Base-by-base conservation (phyloP, 2,888 invertebrate genomes). In the Cephus pygmeus region DNA sequence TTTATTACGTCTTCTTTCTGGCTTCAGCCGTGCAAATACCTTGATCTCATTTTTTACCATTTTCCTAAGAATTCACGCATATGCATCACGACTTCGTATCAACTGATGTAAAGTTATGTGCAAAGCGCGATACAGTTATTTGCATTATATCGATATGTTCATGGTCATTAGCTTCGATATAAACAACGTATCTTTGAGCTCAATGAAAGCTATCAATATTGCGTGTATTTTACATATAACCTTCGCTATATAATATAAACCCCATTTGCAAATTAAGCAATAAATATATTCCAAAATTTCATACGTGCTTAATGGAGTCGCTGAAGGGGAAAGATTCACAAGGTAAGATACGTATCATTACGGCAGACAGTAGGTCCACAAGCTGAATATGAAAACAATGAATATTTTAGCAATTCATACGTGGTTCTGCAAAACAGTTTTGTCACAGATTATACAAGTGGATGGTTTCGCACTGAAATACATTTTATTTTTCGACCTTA, bases 11-110 rank as follows among this genome's bases (percentile, higher is more conserved):
- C 77, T 79, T 35, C 76, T 79, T 75, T 85, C 85, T 23, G 86
- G 88, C 82, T 90, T 92, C n/a, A 92, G 76, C 79, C 92, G 88
- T 4, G 92, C 92, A 80, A 89, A 92, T 9, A 92, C 91, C 88
- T 91, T 92, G 78, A 92, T 92, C 33, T 89, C 84, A 82, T 91
- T 91, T 81, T 89, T 90, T 34, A 91, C 91, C 92, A 92, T 92
- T 80, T 83, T 86, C 33, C 33, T 34, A 31, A 34, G 33, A 33
- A 71, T 31, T 71, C 30, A 33, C 71, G 69, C 9, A 56, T 56
- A 56, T 56, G 23, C 23, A 71, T 69, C 33, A 30, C 30, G 33
- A 12, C 31, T 71, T 71, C 31, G 71, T 12, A 34, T 71, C 12
- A 11, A 71, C 71, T 12, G 12, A 34, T 31, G 33, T 71, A 33